Evolutionary conservation across 2,113 vertebrate genomes (phyloP), one percentile per base, ranked within the genome.

Genomic region (Meles meles): DNA sequence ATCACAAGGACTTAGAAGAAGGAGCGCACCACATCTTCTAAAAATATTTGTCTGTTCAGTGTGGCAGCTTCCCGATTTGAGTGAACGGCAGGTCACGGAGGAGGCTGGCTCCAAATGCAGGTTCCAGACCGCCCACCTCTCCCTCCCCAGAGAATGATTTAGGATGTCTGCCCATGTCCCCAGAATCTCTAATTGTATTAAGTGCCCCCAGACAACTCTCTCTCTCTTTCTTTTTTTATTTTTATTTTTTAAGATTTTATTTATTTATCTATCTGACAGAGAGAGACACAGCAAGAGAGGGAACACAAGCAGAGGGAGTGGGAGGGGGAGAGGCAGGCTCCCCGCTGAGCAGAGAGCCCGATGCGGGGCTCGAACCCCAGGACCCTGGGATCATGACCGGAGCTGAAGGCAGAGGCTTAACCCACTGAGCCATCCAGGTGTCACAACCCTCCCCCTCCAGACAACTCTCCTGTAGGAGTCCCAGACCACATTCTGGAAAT

Each of bases 21-120:
- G 47, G 14, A 29, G 18, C 10, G 25, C 8, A n/a, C 7, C 21
- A 21, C 39, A 25, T 55, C 31, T 37, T n/a, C 81, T 21, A 55
- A 49, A 31, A 72, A 27, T 31, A 8, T 37, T 52, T 44, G 21
- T n/a, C n/a, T 4, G 1, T 17, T 18, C 29, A 92, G 17, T 0
- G 5, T 34, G 20, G 7, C 37, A 15, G 44, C 8, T 92, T 61
- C 82, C 39, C 83, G 83, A 34, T 25, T 15, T 8, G 9, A 52
- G 1, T 21, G 13, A 65, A 23, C 0, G 3, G 0, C 3, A 31
- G 34, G 18, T 52, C 14, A 25, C 1, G 0, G 0, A 15, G 6
- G 2, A 21, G 59, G 39, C 47, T 59, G 14, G 21, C 13, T 29
- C 83, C 69, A n/a, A n/a, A 15, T 18, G 13, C 2, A 1, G 18